Base-by-base conservation (phyloP, 2,888 invertebrate species). In the Cephalotes varians region DNA sequence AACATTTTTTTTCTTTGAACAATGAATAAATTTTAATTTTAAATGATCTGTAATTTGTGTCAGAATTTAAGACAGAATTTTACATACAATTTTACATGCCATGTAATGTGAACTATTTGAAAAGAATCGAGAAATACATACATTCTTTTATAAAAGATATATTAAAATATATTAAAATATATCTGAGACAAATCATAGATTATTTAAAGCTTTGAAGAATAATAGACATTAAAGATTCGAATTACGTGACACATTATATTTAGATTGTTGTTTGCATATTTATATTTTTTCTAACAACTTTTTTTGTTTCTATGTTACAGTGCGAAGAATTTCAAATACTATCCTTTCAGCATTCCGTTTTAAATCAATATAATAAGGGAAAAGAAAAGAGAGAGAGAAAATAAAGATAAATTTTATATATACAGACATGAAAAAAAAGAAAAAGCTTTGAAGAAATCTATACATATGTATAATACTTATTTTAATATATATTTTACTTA, bases 321-420 rank as follows among this genome's bases (percentile, higher is more conserved):
- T 9, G 83, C 83, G 6, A 88, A 85, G 21, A 80, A 86, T 3
- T 89, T 91, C 67, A 91, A 91, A 81, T 92, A 92, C 76, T 93
- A 90, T 77, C 93, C 93, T 18, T 93, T 93, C 74, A 77, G 34
- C 28, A 81, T 83, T 51, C 88, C 86, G 21, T 88, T 87, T 71
- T 88, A 83, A 80, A n/a, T 21, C 21, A 31, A 2, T 6, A 10
- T 6, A n/a, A 44, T 7, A n/a, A 40, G 7, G 28, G 21, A 7
- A 28, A n/a, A 34, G 9, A 2, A 2, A 3, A 28, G n/a, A 34
- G 31, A 49, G 7, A 37, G 25, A 25, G 31, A 34, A 7, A 18
- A 7, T 6, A n/a, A 37, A 34, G n/a, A 31, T 9, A n/a, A 56
- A 28, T 56, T 47, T 18, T 67, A 49, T 10, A 28, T 18, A 7